Conservation (phyloP, 2,797 vertebrate species). For the Pristis pectinata region DNA sequence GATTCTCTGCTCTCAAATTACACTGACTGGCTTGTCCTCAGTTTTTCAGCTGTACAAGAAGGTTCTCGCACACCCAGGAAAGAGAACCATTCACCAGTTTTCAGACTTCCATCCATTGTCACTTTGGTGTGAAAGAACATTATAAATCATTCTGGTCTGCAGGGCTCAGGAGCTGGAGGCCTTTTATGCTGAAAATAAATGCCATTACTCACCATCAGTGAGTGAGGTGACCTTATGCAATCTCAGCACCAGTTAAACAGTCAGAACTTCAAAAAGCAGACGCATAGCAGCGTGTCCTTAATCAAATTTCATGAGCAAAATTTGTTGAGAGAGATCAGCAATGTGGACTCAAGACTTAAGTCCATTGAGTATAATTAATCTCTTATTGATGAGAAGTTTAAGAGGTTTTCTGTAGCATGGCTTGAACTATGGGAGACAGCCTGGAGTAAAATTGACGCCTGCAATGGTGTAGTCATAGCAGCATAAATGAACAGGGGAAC, state of each 20-base stretch:
- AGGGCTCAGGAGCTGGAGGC: background rate
- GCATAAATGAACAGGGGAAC: constrained; percentile 4
- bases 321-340: background rate
- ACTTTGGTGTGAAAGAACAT: background rate
- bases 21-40: too few species aligned
- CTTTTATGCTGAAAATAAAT: background rate
- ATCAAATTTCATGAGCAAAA: background rate
- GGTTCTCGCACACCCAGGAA: background rate
- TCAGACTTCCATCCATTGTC: background rate
- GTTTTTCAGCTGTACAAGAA: background rate
- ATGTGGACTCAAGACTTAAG: background rate
- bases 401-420: background rate
- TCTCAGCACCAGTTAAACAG: background rate
- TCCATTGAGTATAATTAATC: background rate
- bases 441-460: background rate
- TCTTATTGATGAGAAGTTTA: background rate
- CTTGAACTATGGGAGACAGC: background rate
- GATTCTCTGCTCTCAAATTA: background rate
- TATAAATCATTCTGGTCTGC: background rate
- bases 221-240: background rate
- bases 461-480: constrained; percentile 22
- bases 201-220: background rate
- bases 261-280: background rate
- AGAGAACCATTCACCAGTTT: background rate
- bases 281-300: background rate